These are phyloP conservation scores for Arrhopalites spinosus DNA, from an alignment of 2,888 invertebrate species.

Conservation along the genomic window DNA sequence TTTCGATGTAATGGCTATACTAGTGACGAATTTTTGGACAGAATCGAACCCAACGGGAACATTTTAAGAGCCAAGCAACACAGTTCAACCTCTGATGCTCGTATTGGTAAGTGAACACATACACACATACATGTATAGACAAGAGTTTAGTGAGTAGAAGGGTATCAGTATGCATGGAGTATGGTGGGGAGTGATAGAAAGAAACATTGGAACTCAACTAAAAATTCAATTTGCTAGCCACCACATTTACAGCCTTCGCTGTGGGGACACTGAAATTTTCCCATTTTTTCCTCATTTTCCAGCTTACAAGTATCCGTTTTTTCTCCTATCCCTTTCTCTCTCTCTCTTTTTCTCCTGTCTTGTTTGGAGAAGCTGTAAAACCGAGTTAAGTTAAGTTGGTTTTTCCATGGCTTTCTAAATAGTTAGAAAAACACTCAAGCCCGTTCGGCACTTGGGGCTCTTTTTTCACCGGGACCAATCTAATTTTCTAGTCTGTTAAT, in stretches of 20 bases:
- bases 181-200: not conserved
- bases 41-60: slow-evolving; percentile 91
- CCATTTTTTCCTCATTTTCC: slow-evolving; percentile 32
- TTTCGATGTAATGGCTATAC: slow-evolving; percentile 91
- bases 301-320: slow-evolving; percentile 8
- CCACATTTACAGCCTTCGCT: slow-evolving; percentile 45
- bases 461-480: slow-evolving; percentile 32
- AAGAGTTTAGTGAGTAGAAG: not conserved
- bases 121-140: not conserved
- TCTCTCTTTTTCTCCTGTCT: not conserved
- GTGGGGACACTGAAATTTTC: slow-evolving; percentile 44
- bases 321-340: not conserved
- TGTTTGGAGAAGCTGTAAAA: slow-evolving; percentile 10
- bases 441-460: slow-evolving; percentile 24
- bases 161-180: not conserved
- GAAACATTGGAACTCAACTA: slow-evolving; percentile 41
- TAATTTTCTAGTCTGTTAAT: slow-evolving; percentile 31
- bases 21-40: slow-evolving; percentile 80
- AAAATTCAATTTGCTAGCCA: slow-evolving; percentile 52
- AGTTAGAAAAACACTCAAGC: slow-evolving; percentile 9
- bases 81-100: slow-evolving; percentile 54
- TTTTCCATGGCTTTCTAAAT: slow-evolving; percentile 10
- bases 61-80: slow-evolving; percentile 82
- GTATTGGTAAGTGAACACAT: slow-evolving; percentile 49
- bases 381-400: slow-evolving; percentile 17